Conservation (phyloP, 2,113 vertebrate species). For the Etheostoma spectabile region DNA sequence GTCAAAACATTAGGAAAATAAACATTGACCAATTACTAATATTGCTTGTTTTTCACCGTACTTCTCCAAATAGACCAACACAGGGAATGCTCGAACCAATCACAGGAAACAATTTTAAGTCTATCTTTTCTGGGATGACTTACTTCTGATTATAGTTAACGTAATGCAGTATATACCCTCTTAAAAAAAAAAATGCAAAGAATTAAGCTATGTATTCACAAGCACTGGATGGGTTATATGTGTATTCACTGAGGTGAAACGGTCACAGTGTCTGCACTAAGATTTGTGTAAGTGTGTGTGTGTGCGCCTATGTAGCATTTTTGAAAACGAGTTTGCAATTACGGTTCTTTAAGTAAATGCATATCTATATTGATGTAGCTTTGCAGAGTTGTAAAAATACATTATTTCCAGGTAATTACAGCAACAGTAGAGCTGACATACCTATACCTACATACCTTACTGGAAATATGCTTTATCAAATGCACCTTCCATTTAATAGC, state of each 20-base stretch:
- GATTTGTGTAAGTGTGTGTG: not conserved
- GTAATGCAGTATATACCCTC: constrained; percentile 24
- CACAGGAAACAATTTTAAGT: constrained; percentile 19
- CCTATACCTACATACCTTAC: not conserved
- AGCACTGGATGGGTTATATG: not conserved
- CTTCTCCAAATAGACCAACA: constrained; percentile 4
- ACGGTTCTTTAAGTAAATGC: constrained; percentile 12
- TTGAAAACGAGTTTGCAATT: constrained; percentile 13
- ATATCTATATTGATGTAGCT: constrained; percentile 7
- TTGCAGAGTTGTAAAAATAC: constrained; percentile 1
- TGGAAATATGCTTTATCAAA: constrained; percentile 7
- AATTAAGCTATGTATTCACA: not conserved
- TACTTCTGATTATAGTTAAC: constrained; percentile 25
- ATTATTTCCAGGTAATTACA: not conserved
- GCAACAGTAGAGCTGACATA: constrained; percentile 14
- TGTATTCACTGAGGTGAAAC: not conserved
- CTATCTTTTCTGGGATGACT: not conserved
- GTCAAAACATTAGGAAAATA: constrained; percentile 33
- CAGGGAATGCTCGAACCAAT: not conserved
- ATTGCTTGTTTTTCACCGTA: constrained; percentile 4
- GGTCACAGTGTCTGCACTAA: constrained; percentile 9
- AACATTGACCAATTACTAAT: constrained; percentile 8
- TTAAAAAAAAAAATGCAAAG: constrained; percentile 17
- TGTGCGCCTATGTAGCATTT: not conserved
- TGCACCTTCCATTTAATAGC: not conserved